Evolutionary conservation across 2,113 vertebrate genomes (phyloP).

Genomic region (Corythornis madagascariensis): DNA sequence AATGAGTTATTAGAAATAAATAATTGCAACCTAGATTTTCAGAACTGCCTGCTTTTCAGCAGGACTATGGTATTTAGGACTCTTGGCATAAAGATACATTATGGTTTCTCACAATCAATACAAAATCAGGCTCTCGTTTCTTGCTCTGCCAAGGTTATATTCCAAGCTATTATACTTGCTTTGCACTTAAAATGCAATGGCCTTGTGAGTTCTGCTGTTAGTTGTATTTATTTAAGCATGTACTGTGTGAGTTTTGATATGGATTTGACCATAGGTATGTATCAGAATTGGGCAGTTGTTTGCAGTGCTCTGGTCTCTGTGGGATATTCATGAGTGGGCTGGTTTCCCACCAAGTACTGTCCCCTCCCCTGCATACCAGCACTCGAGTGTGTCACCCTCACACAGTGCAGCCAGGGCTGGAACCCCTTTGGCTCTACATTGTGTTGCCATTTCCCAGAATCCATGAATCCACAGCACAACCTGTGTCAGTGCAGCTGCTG

Average conservation of each 20-base stretch:
- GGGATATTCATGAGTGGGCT: neutral
- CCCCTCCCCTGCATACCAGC: no score
- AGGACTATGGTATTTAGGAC: neutral
- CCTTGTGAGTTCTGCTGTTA: neutral
- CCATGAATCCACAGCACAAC: neutral
- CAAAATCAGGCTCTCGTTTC: neutral
- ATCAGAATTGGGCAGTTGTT: neutral
- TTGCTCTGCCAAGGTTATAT: no score
- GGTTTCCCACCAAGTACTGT: neutral
- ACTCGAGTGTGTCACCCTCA: accelerated
- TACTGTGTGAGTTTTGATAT: neutral
- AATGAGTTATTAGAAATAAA: neutral
- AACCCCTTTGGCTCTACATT: neutral
- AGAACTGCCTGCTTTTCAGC: neutral
- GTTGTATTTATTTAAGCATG: neutral
- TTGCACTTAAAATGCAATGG: no score
- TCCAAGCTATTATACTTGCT: neutral
- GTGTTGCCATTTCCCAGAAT: neutral
- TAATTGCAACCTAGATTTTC: neutral
- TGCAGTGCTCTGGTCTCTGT: neutral
- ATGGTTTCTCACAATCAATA: neutral
- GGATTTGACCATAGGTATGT: neutral
- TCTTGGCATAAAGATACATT: neutral
- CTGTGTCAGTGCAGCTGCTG: accelerated
- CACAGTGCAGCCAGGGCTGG: neutral